Evolutionary conservation across 2,888 invertebrate species (phyloP).

Genomic region (Baronia brevicornis): DNA sequence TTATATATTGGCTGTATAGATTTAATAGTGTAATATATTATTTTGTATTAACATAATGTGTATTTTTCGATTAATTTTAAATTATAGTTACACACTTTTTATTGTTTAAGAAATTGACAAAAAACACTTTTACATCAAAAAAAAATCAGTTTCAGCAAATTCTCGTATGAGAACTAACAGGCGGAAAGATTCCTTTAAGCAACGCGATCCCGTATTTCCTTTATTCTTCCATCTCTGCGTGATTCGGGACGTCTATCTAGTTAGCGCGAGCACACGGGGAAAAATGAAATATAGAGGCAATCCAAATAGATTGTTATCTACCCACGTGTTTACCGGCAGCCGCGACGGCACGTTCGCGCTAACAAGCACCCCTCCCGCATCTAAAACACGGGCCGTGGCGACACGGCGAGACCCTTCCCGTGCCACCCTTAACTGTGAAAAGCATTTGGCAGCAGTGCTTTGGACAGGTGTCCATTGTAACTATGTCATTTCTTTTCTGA

Average conservation of each 20-base stretch:
- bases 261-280: constrained; percentile 64
- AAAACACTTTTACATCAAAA: background rate
- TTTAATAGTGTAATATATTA: background rate
- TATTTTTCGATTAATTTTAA: too few species aligned
- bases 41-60: too few species aligned
- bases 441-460: constrained; percentile 49
- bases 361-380: constrained; percentile 58
- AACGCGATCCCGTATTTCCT: constrained; percentile 67
- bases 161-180: constrained; percentile 25
- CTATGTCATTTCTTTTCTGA: constrained; percentile 29
- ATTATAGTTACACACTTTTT: too few species aligned
- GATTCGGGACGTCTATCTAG: constrained; percentile 62
- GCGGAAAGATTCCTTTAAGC: constrained; percentile 39
- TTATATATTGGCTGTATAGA: too few species aligned
- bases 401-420: constrained; percentile 49
- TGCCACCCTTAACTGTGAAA: constrained; percentile 25
- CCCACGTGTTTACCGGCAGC: constrained; percentile 72
- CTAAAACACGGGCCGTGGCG: constrained; percentile 42
- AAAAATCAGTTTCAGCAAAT: background rate
- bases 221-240: constrained; percentile 40
- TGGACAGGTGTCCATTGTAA: constrained; percentile 56
- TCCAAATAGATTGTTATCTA: constrained; percentile 76
- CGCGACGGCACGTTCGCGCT: constrained; percentile 68
- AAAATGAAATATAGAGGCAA: constrained; percentile 77
- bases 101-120: background rate